Percentiles rank a stretch among this genome's conserved stretches.
Evolutionary conservation across 2,797 vertebrate genomes (phyloP).

Genomic region (Gymnopithys bicolor): DNA sequence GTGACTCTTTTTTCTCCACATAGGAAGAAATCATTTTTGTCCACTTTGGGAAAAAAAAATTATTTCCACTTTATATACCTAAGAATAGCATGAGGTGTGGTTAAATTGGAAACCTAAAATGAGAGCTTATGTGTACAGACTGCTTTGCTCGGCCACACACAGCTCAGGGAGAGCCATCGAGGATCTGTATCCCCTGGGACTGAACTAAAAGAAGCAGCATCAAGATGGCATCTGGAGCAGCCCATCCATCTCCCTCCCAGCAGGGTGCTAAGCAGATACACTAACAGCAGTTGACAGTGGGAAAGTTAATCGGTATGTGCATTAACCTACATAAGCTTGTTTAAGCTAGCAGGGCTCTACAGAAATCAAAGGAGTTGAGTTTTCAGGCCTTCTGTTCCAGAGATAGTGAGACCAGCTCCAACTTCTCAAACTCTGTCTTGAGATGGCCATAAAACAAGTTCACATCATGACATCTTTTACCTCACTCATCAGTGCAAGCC

Average conservation of each 20-base stretch:
- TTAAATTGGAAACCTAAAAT: background rate
- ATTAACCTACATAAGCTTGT: slow-evolving; percentile 27
- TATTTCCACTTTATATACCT: background rate
- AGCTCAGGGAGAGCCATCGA: background rate
- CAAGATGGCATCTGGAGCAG: slow-evolving; percentile 16
- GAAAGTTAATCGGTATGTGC: background rate
- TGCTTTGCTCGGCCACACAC: background rate
- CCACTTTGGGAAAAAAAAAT: background rate
- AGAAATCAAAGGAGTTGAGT: slow-evolving; percentile 7
- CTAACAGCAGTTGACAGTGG: slow-evolving; percentile 35
- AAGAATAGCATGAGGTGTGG: background rate
- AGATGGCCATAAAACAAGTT: background rate
- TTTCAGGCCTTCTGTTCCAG: background rate
- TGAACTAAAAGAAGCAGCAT: slow-evolving; percentile 13
- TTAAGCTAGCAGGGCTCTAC: background rate
- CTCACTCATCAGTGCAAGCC: background rate
- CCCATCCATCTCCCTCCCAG: slow-evolving; percentile 31
- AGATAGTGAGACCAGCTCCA: background rate
- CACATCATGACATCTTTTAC: background rate
- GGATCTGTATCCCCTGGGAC: background rate
- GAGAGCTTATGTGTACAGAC: background rate
- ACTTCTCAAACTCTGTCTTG: background rate
- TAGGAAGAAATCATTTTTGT: background rate
- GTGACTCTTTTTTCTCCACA: background rate
- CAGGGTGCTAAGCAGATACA: background rate